Base-by-base conservation (phyloP, 2,797 vertebrate genomes). In the Meda fulgida region DNA sequence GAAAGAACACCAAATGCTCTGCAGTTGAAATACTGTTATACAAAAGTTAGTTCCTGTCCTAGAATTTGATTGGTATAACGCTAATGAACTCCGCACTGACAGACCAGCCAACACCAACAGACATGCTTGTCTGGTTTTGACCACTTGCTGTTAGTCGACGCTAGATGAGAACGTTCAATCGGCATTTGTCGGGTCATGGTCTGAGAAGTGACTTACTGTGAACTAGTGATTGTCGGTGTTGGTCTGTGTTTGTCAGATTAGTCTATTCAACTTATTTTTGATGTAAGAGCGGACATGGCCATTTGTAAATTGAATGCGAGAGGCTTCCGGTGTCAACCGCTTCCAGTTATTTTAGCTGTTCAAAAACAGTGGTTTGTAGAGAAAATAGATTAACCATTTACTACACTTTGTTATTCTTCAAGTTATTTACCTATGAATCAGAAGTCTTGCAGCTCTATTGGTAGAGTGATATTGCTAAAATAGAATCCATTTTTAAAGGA, bases 1-100 rank as follows among this genome's bases (percentile, higher is more conserved):
- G 72, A 63, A 55, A 81, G 38, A 84, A 69, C 40, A n/a, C 38
- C n/a, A 79, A 65, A 67, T 16, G 8, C 60, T 65, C 72, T 63
- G 26, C 23, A 26, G 23, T 48, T 18, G 8, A 65, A 46, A 34
- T 46, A 38, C 23, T 66, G 23, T 77, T 77, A 58, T 77, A 38
- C 23, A 40, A 77, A 36, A 60, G 53, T 71, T 71, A 71, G 40
- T 75, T 34, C 5, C 29, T 53, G 3, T 40, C 55, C 14, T 26
- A 16, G 29, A 19, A 43, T 63, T 8, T 19, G 14, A 78, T 40
- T 58, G 8, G 53, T 29, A 26, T 26, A 40, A 60, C 7, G 1
- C 23, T 38, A 38, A 18, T 58, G 38, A n/a, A 26, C 51, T 38
- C 34, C 0, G 1, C 7, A 26, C 34, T 38, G 75, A 78, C 48